Evolutionary conservation across 1,140 invertebrate genomes (phyloP), one percentile per base, ranked within the genome.

Genomic region (Apolygus lucorum): DNA sequence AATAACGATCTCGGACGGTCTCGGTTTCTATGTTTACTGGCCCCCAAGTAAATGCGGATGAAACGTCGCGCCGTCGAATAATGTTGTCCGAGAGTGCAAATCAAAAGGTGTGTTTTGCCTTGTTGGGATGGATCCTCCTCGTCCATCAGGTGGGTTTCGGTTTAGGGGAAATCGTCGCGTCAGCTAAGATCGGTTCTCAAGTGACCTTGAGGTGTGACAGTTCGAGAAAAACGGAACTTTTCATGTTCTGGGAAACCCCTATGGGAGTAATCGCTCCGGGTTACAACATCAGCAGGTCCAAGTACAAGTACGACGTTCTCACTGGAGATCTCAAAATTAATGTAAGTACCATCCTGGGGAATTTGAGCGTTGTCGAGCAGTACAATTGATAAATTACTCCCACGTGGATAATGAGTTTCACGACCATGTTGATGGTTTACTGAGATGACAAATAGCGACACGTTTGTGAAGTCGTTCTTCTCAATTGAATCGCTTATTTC

Each of bases 271-370:
- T 59, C 22, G 54, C 54, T 17, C 54, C 54, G 11, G 54, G 54
- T 4, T 59, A 59, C 54, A 59, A 59, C 54, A 24, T 14, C 54
- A 59, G 54, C 22, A 59, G 54, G 22, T 14, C 54, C 54, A 59
- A 59, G 22, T 59, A 59, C 54, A 59, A 59, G 22, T 59, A 59
- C 22, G 54, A 59, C 54, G 54, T 59, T 24, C 22, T 59, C 11
- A 59, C 54, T 22, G 54, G 54, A 22, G 54, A 59, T 22, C 8
- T 59, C 4, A 17, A 13, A 24, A 59, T 59, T 22, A 11, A 17
- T 24, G 54, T 59, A 59, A 59, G 54, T 59, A 8, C 34, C 34
- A 8, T n/a, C n/a, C n/a, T n/a, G n/a, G n/a, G n/a, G n/a, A n/a
- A n/a, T n/a, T n/a, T n/a, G n/a, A n/a, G n/a, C n/a, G n/a, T n/a